Evolutionary conservation across 2,888 invertebrate species (phyloP).

Genomic region (Euplagia quadripunctaria): DNA sequence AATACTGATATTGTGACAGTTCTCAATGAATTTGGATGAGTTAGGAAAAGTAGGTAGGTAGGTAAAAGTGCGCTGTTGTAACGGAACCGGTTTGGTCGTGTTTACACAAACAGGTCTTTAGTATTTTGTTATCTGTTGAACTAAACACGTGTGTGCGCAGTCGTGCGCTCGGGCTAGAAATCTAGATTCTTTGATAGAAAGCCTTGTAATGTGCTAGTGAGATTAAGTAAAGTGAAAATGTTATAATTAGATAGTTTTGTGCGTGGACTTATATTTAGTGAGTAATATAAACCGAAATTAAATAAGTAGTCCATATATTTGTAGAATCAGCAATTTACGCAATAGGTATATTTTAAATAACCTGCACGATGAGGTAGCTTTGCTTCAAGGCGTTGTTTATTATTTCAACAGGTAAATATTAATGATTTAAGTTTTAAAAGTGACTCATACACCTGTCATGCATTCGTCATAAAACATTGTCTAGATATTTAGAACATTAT

Average conservation of each 20-base stretch:
- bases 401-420: slow-evolving; percentile 7
- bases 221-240: slow-evolving; percentile 5
- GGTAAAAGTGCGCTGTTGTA: slow-evolving; percentile 32
- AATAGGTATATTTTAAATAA: not conserved
- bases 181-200: slow-evolving; percentile 22
- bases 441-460: not conserved
- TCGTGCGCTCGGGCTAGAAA: slow-evolving; percentile 13
- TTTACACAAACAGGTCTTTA: slow-evolving; percentile 36
- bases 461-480: not conserved
- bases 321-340: not conserved
- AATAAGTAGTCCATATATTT: slow-evolving; percentile 1
- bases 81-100: slow-evolving; percentile 26
- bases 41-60: slow-evolving; percentile 31
- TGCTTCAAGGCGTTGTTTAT: not conserved
- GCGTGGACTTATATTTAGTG: not conserved
- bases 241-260: slow-evolving; percentile 8
- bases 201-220: slow-evolving; percentile 20
- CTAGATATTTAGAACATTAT: not conserved
- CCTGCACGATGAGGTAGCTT: not conserved
- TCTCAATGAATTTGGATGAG: slow-evolving; percentile 24
- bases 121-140: slow-evolving; percentile 34
- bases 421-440: slow-evolving; percentile 1
- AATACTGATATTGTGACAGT: slow-evolving; percentile 25
- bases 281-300: not conserved
- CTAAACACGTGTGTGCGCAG: slow-evolving; percentile 21